Evolutionary conservation across 2,113 vertebrate genomes (phyloP).

Genomic region (Coptodon rendalli): DNA sequence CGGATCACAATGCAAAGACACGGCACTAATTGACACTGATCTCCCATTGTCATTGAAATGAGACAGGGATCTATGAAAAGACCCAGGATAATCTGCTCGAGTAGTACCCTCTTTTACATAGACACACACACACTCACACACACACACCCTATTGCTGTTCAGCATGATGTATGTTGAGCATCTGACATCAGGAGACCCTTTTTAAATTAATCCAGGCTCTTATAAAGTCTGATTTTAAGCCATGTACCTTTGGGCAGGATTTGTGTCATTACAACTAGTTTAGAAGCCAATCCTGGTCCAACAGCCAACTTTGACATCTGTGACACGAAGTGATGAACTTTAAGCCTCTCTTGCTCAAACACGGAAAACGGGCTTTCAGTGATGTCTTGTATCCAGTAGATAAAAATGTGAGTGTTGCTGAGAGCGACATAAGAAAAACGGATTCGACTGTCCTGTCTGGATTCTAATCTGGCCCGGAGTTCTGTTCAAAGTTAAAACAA

Average conservation of each 20-base stretch:
- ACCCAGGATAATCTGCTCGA: constrained; percentile 4
- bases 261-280: background rate
- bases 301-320: background rate
- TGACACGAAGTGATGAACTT: background rate
- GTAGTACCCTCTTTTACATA: background rate
- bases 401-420: background rate
- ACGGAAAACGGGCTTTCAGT: background rate
- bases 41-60: constrained; percentile 55
- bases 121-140: background rate
- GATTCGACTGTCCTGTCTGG: background rate
- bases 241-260: background rate
- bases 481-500: background rate
- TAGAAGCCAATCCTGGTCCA: background rate
- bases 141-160: background rate
- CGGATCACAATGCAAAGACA: constrained; percentile 14
- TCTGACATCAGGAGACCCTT: background rate
- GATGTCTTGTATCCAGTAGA: background rate
- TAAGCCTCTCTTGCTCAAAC: background rate
- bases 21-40: constrained; percentile 42
- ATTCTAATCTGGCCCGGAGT: background rate
- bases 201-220: background rate
- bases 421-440: background rate
- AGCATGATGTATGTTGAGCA: background rate
- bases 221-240: background rate
- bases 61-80: constrained; percentile 26